Base-by-base conservation (phyloP, 2,888 invertebrate genomes). In the Leucophenga maculata region DNA sequence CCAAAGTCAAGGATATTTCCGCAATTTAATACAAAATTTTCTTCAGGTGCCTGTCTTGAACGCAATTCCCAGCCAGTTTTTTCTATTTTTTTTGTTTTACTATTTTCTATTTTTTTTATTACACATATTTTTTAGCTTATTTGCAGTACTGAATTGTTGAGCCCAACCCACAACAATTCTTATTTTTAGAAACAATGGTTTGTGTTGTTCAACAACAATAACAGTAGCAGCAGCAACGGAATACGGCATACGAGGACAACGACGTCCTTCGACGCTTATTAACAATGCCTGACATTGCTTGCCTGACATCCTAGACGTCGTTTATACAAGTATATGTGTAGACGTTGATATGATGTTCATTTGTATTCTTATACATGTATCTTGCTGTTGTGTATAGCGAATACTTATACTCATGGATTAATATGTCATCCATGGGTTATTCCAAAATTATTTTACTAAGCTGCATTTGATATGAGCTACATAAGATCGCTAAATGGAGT, bases 231-330 rank as follows among this genome's bases (percentile, higher is more conserved):
- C 32, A 32, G 32, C 32, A 32, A 32, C n/a, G n/a, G n/a, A n/a
- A n/a, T n/a, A n/a, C n/a, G n/a, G n/a, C n/a, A n/a, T n/a, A n/a
- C 39, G 39, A 8, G 4, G 39, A 39, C 39, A 39, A 39, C 46
- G 16, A 64, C 32, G 62, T n/a, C 62, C 62, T 64, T 64, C 62
- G 62, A 20, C 62, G 22, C 46, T 64, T 64, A 64, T 48, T 64
- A 64, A 64, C 62, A 64, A 64, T 22, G 22, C 46, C 39, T 46
- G 62, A 46, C 62, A 64, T 46, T 31, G 16, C 11, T 8, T 11
- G 39, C 39, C 39, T 48, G 46, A 9, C 62, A 48, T 22, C 62
- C 9, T 18, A 50, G 50, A 16, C 50, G 8, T 39, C n/a, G 50
- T 50, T 13, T 13, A 50, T 50, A n/a, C n/a, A n/a, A n/a, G n/a